Conservation (phyloP, 2,113 vertebrate genomes). For the Psittacus erithacus region DNA sequence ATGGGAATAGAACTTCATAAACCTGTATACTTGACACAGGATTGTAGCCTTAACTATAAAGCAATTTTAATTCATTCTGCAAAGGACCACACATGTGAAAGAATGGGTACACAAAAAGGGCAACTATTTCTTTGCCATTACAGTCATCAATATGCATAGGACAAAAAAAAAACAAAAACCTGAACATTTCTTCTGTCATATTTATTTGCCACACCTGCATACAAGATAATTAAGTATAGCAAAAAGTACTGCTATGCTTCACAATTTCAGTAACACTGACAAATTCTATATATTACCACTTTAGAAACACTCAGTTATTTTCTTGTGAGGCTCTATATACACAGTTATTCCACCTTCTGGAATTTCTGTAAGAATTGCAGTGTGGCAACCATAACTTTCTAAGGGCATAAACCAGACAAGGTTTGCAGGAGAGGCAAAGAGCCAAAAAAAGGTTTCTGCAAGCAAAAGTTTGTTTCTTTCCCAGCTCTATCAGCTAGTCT, state of each 20-base stretch:
- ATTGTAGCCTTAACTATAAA: neutral
- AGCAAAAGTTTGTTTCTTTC: constrained; percentile 58
- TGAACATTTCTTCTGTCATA: no score
- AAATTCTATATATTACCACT: neutral
- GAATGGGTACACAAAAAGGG: neutral
- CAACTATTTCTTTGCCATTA: neutral
- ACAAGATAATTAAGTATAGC: neutral
- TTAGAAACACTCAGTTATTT: neutral
- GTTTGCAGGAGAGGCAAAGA: constrained; percentile 37
- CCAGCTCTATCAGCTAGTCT: constrained; percentile 10
- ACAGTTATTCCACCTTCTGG: neutral
- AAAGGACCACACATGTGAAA: neutral
- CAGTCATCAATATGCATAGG: neutral
- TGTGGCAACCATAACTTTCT: neutral
- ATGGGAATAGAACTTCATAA: neutral
- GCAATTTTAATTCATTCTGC: neutral
- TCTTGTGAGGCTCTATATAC: neutral
- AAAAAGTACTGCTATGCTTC: neutral
- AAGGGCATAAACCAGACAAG: constrained; percentile 21
- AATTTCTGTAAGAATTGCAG: neutral
- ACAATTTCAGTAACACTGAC: neutral
- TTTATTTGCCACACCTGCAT: neutral
- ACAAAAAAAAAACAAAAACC: neutral
- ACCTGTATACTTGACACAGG: neutral
- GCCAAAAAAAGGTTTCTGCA: constrained; percentile 36